Evolutionary conservation across 2,888 invertebrate species (phyloP).

Genomic region (Tigriopus californicus): DNA sequence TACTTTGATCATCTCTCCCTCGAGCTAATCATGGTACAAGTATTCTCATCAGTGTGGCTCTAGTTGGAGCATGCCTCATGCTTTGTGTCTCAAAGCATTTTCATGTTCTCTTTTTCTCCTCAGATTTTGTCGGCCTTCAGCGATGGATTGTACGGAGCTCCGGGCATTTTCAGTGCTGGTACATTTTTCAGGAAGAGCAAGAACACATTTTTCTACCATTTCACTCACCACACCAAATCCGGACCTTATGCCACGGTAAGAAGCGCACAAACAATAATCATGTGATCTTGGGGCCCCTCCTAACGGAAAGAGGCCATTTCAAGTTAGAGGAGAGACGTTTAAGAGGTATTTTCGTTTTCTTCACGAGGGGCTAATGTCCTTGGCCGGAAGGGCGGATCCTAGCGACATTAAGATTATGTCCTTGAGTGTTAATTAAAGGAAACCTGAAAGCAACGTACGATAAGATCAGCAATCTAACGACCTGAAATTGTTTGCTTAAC

Average conservation of each 20-base stretch:
- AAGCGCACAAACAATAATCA: too few species aligned
- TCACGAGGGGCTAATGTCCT: neutral
- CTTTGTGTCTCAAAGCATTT: neutral
- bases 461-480: too few species aligned
- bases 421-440: too few species aligned
- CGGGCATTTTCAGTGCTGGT: slow-evolving; percentile 7
- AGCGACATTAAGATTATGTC: too few species aligned
- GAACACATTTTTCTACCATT: slow-evolving; percentile 11
- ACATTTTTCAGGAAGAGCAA: slow-evolving; percentile 9
- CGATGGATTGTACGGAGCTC: slow-evolving; percentile 5
- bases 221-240: neutral
- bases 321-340: neutral
- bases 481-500: too few species aligned
- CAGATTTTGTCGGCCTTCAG: slow-evolving; percentile 11
- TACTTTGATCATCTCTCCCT: too few species aligned
- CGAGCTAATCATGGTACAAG: too few species aligned
- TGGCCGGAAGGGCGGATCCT: too few species aligned
- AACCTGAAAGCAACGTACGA: too few species aligned
- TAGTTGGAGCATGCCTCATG: neutral
- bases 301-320: too few species aligned
- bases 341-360: neutral
- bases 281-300: too few species aligned
- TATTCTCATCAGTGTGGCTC: too few species aligned
- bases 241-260: slow-evolving; percentile 2
- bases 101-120: neutral